phyloP scores from a whole-genome alignment of 2,113 vertebrate genomes.

The Cromileptes altivelis region DNA sequence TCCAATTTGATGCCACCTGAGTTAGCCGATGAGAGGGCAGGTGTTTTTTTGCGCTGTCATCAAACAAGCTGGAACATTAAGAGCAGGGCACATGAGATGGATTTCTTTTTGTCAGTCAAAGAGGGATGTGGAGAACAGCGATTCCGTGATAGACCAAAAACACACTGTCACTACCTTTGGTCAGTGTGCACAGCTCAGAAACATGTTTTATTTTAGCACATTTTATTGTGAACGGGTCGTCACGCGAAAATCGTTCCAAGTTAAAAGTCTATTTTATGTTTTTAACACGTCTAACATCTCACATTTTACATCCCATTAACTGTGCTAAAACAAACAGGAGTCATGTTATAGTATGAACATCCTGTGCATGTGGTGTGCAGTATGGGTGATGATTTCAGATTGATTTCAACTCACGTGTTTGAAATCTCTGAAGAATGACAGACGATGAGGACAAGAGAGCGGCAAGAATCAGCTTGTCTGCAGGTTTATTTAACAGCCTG shows the following conservation, averaged over 20 bases:
- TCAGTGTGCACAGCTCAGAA: conserved; percentile 33
- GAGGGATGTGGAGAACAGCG: background rate
- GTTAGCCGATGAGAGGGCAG: background rate
- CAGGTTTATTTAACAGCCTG: background rate
- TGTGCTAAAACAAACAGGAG: conserved; percentile 4
- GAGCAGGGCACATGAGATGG: conserved; percentile 5
- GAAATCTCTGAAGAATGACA: conserved; percentile 28
- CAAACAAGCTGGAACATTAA: conserved; percentile 10
- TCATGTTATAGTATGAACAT: conserved; percentile 2
- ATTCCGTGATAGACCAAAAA: conserved; percentile 67
- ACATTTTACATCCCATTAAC: conserved; percentile 3
- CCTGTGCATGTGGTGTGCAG: conserved; percentile 20
- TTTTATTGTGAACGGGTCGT: too few species aligned
- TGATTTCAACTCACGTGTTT: conserved; percentile 4
- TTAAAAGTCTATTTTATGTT: background rate
- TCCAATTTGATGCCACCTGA: background rate
- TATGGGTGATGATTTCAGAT: conserved; percentile 18
- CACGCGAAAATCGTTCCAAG: background rate
- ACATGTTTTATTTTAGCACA: background rate
- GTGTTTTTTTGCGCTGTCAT: conserved; percentile 7
- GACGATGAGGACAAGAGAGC: background rate
- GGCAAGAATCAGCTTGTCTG: background rate
- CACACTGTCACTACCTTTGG: conserved; percentile 5
- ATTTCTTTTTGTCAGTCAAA: conserved; percentile 8
- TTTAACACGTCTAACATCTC: conserved; percentile 5